Conservation (phyloP, 2,888 invertebrate genomes). For the Lycaena phlaeas region DNA sequence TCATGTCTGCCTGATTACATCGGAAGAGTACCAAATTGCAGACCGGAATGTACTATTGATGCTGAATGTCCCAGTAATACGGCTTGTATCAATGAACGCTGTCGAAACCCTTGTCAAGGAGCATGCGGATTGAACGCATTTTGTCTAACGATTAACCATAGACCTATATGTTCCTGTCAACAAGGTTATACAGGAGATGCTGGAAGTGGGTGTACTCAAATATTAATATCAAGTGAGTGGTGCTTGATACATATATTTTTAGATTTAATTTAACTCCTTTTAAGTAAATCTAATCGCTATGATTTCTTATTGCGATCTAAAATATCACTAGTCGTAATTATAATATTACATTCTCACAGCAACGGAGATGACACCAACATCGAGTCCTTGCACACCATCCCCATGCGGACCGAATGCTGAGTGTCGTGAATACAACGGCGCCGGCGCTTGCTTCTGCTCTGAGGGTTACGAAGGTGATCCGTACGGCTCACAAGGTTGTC, state of each 20-base stretch:
- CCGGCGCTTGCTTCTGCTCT: slow-evolving; percentile 88
- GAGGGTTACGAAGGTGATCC: slow-evolving; percentile 87
- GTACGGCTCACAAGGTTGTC: slow-evolving; percentile 80
- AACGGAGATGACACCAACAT: slow-evolving; percentile 74
- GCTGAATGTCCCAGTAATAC: slow-evolving; percentile 87
- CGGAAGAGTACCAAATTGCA: slow-evolving; percentile 88
- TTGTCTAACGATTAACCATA: slow-evolving; percentile 89
- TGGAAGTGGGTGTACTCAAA: slow-evolving; percentile 75
- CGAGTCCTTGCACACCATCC: slow-evolving; percentile 86
- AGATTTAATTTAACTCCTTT: too few species aligned
- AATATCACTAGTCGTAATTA: background rate
- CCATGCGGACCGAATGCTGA: slow-evolving; percentile 91
- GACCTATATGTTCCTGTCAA: slow-evolving; percentile 85
- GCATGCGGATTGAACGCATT: slow-evolving; percentile 84
- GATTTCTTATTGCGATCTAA: too few species aligned
- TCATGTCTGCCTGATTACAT: slow-evolving; percentile 86
- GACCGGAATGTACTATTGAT: slow-evolving; percentile 86
- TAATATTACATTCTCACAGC: slow-evolving; percentile 15
- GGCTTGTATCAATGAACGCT: slow-evolving; percentile 86
- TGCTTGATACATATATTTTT: background rate
- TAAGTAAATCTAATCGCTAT: too few species aligned
- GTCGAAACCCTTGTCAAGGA: slow-evolving; percentile 87
- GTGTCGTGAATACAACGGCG: slow-evolving; percentile 85
- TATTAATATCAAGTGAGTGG: slow-evolving; percentile 57
- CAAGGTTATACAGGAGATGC: slow-evolving; percentile 89